Evolutionary conservation across 1,140 invertebrate genomes (phyloP), one percentile per base, ranked within the genome.

Genomic region (Megalopta genalis): DNA sequence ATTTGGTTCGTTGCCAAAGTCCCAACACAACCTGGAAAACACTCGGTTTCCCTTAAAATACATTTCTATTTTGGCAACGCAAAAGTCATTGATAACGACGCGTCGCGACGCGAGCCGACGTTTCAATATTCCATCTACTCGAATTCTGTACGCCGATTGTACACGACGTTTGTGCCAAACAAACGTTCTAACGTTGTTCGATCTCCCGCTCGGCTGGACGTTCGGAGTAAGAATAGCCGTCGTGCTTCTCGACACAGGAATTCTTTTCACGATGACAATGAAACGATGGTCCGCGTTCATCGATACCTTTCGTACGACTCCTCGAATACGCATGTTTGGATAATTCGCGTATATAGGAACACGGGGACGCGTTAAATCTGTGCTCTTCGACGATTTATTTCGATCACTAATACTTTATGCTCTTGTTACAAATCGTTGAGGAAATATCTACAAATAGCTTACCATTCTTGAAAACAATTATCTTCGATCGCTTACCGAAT

Each of bases 11-110:
- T 4, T 65, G 76, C 69, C 76, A 72, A 57, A 10, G 4, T 1
- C 8, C n/a, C 76, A 6, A 78, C 54, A 57, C n/a, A n/a, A 72
- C 49, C 68, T 64, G 18, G 23, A 72, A 72, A 64, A 64, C 60
- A 39, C 16, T 69, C 23, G 39, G 32, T 72, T 72, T 78, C 21
- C 76, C 69, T 64, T 78, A 78, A 78, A 78, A 78, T 78, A 78
- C 23, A 72, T 52, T 54, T 64, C 69, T 72, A 72, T 78, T 64
- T 72, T 42, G 18, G 37, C 16, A 78, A 57, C 23, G 2, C 5
- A 14, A 77, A 63, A 72, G 2, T 27, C 32, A 72, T 63, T 72
- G 69, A 78, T 78, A 78, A 64, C 25, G 16, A 32, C 32, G 32
- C 25, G 16, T 2, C 32, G 32, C 32, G 32, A 37, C 54, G 0